Evolutionary conservation across 2,113 vertebrate genomes (phyloP).

Genomic region (Myocastor coypus): DNA sequence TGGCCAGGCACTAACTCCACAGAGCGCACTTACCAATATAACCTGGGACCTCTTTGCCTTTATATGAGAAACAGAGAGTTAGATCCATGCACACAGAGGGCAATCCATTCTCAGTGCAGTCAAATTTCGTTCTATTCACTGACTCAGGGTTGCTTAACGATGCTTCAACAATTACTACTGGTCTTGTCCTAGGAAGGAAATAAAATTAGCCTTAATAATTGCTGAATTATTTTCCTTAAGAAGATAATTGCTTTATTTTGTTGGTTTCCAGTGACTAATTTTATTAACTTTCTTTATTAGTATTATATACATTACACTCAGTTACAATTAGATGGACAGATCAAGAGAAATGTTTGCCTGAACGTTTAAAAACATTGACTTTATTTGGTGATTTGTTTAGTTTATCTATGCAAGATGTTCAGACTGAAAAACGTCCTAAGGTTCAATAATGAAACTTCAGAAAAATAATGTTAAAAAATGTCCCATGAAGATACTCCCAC

Average conservation of each 20-base stretch:
- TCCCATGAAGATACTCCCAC: constrained; percentile 48
- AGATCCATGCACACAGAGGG: constrained; percentile 91
- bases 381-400: constrained; percentile 52
- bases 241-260: not conserved
- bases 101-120: constrained; percentile 89
- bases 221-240: constrained; percentile 59
- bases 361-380: constrained; percentile 6
- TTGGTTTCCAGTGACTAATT: constrained; percentile 19
- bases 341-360: constrained; percentile 32
- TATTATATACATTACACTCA: not conserved
- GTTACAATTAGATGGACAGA: not conserved
- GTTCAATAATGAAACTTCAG: constrained; percentile 54
- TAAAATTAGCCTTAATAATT: constrained; percentile 61
- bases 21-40: constrained; percentile 89
- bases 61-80: constrained; percentile 93
- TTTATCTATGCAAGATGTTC: constrained; percentile 32
- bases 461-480: constrained; percentile 46
- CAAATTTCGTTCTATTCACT: constrained; percentile 89
- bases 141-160: constrained; percentile 89
- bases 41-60: constrained; percentile 90
- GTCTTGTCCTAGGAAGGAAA: constrained; percentile 91
- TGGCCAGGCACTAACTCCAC: not conserved
- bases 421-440: not conserved
- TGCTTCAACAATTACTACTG: constrained; percentile 93
- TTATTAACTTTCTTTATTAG: not conserved